Base-by-base conservation (phyloP, 64 coral and sea anemone species). In the Montipora sp. region DNA sequence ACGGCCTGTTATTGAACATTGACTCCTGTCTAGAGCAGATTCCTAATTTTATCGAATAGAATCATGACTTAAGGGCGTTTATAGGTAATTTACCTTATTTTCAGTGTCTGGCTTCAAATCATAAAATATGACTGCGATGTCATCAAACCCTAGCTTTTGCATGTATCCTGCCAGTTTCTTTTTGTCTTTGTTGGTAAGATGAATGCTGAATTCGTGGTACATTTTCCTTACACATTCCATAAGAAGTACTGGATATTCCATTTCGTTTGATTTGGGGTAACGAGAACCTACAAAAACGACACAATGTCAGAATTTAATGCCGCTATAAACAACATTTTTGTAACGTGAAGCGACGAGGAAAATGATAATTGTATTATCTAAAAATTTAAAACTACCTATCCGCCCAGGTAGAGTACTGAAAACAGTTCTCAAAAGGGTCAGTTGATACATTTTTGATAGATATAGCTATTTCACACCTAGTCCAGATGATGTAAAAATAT, bases 191-290 rank as follows among this genome's bases (percentile, higher is more conserved):
- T 5, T 51, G 23, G 67, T 83, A 1, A 92, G 80, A 77, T 65
- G 43, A 48, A 36, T 60, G 13, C 18, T 15, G 43, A 57, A 92
- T 12, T 21, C 27, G 7, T 77, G 0, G 0, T 44, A 23, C 12
- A 85, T 85, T 72, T 70, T 72, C 46, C 51, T 61, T 3, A 24
- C 65, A 72, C 63, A 48, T 48, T 72, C 44, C 65, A 85, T 50
- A 2, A 85, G 18, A 51, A 85, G 82, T 8, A 85, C 82, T 23
- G 82, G 63, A 50, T 85, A 85, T 24, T 85, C 73, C 82, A 85
- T 85, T 16, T 72, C 82, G n/a, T 11, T 70, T 12, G 46, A 85
- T 4, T 21, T 20, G 19, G 65, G 0, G 44, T 85, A 44, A 68
- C 5, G 6, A 43, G 43, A 18, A n/a, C 81, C 81, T 84, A 44